These are phyloP conservation scores for Clitarchus hookeri DNA, from an alignment of 2,888 invertebrate genomes.

Conservation along the genomic window DNA sequence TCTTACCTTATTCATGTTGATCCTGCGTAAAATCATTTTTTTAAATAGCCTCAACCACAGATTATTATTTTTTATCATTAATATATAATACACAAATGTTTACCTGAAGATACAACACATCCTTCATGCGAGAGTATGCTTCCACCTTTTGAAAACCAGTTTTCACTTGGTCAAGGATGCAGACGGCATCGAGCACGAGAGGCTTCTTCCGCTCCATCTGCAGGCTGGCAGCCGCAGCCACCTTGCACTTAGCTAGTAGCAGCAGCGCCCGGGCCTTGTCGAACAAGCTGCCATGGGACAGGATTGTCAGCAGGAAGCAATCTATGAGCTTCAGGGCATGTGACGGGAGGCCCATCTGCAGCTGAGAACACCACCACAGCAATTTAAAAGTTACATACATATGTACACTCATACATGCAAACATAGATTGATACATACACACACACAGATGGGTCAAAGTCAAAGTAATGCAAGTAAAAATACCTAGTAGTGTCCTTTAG, in stretches of 20 bases:
- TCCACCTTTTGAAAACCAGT: constrained; percentile 74
- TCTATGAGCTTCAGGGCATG: constrained; percentile 75
- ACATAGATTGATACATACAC: not conserved
- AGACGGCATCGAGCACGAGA: constrained; percentile 62
- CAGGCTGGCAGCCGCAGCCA: constrained; percentile 64
- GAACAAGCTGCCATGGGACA: constrained; percentile 80
- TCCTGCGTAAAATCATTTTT: too few relatives aligned
- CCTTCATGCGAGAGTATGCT: constrained; percentile 75
- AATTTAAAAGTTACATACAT: constrained; percentile 27
- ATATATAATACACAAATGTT: constrained; percentile 36
- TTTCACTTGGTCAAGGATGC: constrained; percentile 69
- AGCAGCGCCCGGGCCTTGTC: constrained; percentile 79
- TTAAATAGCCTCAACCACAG: too few relatives aligned
- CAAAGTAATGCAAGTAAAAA: too few relatives aligned
- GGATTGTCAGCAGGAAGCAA: constrained; percentile 69
- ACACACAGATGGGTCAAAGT: too few relatives aligned
- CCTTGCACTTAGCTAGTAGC: constrained; percentile 76
- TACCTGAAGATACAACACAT: constrained; percentile 72
- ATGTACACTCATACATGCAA: not conserved
- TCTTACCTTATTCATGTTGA: too few relatives aligned
- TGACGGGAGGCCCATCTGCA: constrained; percentile 74
- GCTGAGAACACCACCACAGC: constrained; percentile 53
- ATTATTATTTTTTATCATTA: too few relatives aligned
- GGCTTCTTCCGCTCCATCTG: constrained; percentile 56
- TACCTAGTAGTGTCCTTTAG: too few relatives aligned